Base-by-base conservation (phyloP, 1,140 invertebrate genomes). In the Solenopsis fugax region DNA sequence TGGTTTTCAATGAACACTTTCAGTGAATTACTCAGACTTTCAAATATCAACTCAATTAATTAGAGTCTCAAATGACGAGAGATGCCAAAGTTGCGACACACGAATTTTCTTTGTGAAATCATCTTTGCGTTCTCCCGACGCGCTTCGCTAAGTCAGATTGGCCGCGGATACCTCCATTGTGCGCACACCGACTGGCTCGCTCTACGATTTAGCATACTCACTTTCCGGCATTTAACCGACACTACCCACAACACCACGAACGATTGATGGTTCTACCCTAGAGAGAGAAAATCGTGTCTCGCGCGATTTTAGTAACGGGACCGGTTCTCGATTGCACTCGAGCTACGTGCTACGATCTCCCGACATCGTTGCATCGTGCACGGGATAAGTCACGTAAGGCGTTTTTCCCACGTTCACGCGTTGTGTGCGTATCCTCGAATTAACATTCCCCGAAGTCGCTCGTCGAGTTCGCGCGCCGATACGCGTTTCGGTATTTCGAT, bases 171-270 rank as follows among this genome's bases (percentile, higher is more conserved):
- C 1, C 18, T 72, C 16, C 41, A 73, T 82, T 54, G 37, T 48
- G 24, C 67, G 16, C 54, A 48, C 37, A 48, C n/a, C 52, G 21
- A 29, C 21, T 24, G 34, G 12, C 5, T 21, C 58, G 45, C 13
- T 34, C 24, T 37, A 29, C 72, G 6, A 78, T 16, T 85, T 65
- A 54, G 12, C 60, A 65, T 67, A 67, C 48, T 85, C 73, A 45
- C 13, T 78, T 52, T 29, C 9, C 45, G 73, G 52, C 58, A 65
- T 77, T 85, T 85, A 78, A 45, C 13, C 80, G 56, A 62, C 69
- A 75, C 80, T 60, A 29, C 71, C n/a, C 69, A 62, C 80, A 75
- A 62, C 69, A 75, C 24, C 12, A 16, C 10, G 29, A 50, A 58
- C 69, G 29, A 75, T 62, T 45, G 45, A 48, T 41, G 78, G 78